Percentiles rank a stretch among this genome's conserved stretches.
Conservation (phyloP, 2,797 vertebrate species). For the Hemibagrus guttatus region DNA sequence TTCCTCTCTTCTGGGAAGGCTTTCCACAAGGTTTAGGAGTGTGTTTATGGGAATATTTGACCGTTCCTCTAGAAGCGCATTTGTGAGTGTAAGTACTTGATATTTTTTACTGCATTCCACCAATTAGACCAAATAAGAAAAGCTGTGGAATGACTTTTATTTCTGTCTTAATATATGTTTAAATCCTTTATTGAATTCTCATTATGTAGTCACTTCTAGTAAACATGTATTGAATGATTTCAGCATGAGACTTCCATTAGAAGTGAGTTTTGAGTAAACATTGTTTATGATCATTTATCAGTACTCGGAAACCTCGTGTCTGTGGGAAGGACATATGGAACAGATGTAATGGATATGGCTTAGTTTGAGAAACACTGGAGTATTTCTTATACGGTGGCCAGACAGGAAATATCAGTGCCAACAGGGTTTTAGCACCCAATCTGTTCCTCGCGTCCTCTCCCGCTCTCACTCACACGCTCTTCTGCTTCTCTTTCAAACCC, state of each 20-base stretch:
- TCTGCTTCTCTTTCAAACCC: neutral
- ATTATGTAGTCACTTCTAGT: neutral
- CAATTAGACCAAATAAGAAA: neutral
- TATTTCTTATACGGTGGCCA: neutral
- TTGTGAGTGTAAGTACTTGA: too few relatives aligned
- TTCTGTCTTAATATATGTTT: neutral
- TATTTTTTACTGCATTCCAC: neutral
- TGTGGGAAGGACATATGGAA: neutral
- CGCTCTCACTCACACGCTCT: neutral
- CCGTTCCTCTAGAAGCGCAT: too few relatives aligned
- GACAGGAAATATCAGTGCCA: conserved; percentile 5
- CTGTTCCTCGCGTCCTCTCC: conserved; percentile 43
- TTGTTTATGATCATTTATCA: neutral
- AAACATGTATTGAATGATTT: neutral
- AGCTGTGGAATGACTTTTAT: neutral
- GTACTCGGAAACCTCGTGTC: neutral
- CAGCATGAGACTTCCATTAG: neutral
- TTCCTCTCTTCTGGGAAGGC: too few relatives aligned
- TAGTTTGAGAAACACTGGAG: neutral
- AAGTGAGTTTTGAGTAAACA: neutral
- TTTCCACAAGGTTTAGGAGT: too few relatives aligned
- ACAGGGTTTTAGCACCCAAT: neutral
- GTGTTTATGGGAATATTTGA: too few relatives aligned
- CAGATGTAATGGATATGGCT: neutral
- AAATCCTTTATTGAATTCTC: neutral